Percentiles rank a stretch among this genome's conserved stretches.
Conservation (phyloP, 2,113 vertebrate genomes). For the Osmerus mordax region DNA sequence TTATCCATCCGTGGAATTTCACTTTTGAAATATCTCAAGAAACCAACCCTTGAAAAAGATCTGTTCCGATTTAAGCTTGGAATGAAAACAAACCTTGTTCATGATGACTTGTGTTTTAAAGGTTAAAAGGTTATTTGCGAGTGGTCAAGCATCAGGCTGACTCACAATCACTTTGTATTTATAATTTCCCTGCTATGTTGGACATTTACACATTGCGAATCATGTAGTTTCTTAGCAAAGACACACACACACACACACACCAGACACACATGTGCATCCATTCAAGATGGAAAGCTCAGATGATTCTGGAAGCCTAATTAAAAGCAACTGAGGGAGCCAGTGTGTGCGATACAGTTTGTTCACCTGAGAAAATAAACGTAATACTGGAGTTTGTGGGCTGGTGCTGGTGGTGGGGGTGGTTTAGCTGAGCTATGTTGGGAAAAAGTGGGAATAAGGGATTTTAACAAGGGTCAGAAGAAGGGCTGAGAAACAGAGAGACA, state of each 20-base stretch:
- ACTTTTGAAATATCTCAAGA: not conserved
- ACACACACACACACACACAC: not conserved
- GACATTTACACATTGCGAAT: too few relatives aligned
- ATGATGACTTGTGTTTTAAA: not conserved
- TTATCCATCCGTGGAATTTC: not conserved
- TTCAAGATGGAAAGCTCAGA: constrained; percentile 56
- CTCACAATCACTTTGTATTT: not conserved
- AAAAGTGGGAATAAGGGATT: constrained; percentile 62
- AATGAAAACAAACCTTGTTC: constrained; percentile 7
- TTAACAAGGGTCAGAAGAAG: constrained; percentile 76
- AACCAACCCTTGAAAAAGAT: constrained; percentile 7
- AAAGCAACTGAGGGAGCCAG: constrained; percentile 88
- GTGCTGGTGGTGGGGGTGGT: constrained; percentile 32
- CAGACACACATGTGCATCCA: constrained; percentile 7
- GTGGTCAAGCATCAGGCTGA: not conserved
- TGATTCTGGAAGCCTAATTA: constrained; percentile 89
- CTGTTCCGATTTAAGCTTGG: not conserved
- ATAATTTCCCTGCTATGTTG: too few relatives aligned
- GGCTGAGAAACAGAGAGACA: constrained; percentile 33
- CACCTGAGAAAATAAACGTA: constrained; percentile 96
- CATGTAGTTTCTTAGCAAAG: too few relatives aligned
- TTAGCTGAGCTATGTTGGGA: constrained; percentile 69
- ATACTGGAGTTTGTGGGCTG: constrained; percentile 61
- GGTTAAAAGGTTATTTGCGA: not conserved
- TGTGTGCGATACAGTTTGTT: constrained; percentile 83